These are phyloP conservation scores for Graphium colonna DNA, from an alignment of 2,888 invertebrate species.

Conservation along the genomic window DNA sequence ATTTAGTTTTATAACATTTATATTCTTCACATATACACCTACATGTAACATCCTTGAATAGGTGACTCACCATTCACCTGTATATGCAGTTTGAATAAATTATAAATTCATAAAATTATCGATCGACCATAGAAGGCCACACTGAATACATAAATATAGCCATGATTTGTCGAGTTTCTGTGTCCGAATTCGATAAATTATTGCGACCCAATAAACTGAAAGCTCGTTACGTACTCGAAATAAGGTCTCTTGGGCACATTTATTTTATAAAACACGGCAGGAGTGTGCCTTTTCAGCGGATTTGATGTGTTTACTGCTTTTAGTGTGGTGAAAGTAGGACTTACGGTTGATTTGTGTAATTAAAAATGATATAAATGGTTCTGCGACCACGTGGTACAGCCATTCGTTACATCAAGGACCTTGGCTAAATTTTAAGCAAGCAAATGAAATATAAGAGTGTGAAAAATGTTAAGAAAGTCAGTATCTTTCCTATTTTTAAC, in stretches of 20 bases:
- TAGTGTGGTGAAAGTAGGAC: constrained; percentile 3
- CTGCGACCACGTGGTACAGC: not conserved
- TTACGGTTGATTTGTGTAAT: constrained; percentile 16
- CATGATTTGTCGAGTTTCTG: constrained; percentile 12
- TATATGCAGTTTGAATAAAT: too few species aligned
- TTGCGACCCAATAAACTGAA: constrained; percentile 19
- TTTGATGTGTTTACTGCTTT: constrained; percentile 10
- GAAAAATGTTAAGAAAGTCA: too few species aligned
- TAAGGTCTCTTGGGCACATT: constrained; percentile 10
- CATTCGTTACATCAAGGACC: not conserved
- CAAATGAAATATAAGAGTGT: too few species aligned
- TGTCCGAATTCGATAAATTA: constrained; percentile 20
- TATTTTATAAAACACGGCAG: not conserved
- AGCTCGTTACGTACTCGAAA: constrained; percentile 8
- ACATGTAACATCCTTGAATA: too few species aligned
- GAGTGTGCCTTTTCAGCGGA: constrained; percentile 14
- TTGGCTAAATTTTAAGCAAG: too few species aligned
- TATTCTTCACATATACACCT: too few species aligned
- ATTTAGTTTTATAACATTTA: too few species aligned
- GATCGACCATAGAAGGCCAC: too few species aligned
- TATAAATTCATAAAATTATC: too few species aligned
- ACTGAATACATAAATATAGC: not conserved
- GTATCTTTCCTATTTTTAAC: too few species aligned
- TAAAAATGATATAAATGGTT: constrained; percentile 6
- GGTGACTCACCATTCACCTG: too few species aligned